Evolutionary conservation across 2,888 invertebrate genomes (phyloP), one percentile per base, ranked within the genome.

Genomic region (Drosophila lutescens): DNA sequence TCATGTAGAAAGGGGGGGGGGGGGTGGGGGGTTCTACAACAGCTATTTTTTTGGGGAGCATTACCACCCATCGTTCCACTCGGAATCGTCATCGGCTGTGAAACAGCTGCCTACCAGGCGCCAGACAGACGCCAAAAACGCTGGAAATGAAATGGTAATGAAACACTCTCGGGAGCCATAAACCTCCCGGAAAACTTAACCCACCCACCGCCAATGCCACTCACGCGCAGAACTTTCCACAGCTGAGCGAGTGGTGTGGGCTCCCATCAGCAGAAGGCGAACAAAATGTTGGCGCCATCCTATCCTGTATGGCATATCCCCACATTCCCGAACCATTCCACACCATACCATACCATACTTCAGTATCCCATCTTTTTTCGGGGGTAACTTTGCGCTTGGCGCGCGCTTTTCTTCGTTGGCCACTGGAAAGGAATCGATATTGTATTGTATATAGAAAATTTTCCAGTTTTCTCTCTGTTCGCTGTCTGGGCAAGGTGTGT

Each of bases 101-200:
- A 79, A 83, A 83, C 83, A 83, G 83, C 83, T 83, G 83, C 83
- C 83, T 83, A 83, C 83, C 83, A 83, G 83, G 83, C 83, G 83
- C 83, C 83, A 88, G 77, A 71, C 86, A 82, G 82, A 74, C 79
- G 81, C 68, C 73, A 44, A 79, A 79, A 53, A 44, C 50, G 34
- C 44, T 61, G 43, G 47, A 47, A 62, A 78, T 78, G 47, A 83
- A 88, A 78, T 83, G 83, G 86, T 84, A 83, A 74, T 83, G 83
- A 83, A 83, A 88, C 88, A 76, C 62, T 34, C 47, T 43, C 36
- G 46, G 44, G 60, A 50, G 23, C 15, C 40, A 40, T 36, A 50
- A 44, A 20, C 17, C 47, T 2, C 12, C 30, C 49, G 49, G 49
- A 49, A 34, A 49, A 34, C 10, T 2, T 2, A 12, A 12, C 4